phyloP scores from a whole-genome alignment of 2,888 invertebrate species.

The Acrocera orbiculus region DNA sequence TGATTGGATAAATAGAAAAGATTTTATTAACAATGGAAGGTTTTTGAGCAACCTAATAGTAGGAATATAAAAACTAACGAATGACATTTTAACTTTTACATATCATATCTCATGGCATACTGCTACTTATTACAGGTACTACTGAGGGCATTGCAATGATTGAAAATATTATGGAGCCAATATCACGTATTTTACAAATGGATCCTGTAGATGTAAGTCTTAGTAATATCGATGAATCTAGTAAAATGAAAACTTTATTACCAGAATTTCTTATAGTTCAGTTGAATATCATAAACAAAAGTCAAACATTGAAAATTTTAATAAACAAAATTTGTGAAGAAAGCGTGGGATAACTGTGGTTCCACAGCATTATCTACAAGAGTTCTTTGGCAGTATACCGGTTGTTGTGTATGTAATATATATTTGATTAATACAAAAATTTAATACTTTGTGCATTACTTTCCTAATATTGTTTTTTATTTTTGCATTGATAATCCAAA shows the following conservation, averaged over 20 bases:
- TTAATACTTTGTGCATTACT: too few relatives aligned
- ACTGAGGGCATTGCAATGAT: constrained; percentile 44
- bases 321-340: constrained; percentile 58
- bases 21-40: too few relatives aligned
- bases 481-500: too few relatives aligned
- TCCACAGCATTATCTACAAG: constrained; percentile 48
- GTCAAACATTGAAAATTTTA: constrained; percentile 38
- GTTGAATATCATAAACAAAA: constrained; percentile 39
- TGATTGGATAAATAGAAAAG: too few relatives aligned
- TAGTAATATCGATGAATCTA: constrained; percentile 33
- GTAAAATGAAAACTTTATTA: constrained; percentile 33
- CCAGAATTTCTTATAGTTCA: constrained; percentile 33
- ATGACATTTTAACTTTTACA: too few relatives aligned
- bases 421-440: too few relatives aligned
- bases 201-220: constrained; percentile 42
- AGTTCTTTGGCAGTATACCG: constrained; percentile 35
- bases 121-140: too few relatives aligned
- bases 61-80: too few relatives aligned
- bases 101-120: too few relatives aligned
- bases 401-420: too few relatives aligned
- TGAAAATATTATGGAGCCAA: constrained; percentile 50
- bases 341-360: constrained; percentile 53
- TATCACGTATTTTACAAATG: constrained; percentile 35
- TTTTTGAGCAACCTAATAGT: too few relatives aligned
- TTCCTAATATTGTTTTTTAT: too few relatives aligned